phyloP scores from a whole-genome alignment of 2,888 invertebrate genomes.

The Alloplasta piceator region DNA sequence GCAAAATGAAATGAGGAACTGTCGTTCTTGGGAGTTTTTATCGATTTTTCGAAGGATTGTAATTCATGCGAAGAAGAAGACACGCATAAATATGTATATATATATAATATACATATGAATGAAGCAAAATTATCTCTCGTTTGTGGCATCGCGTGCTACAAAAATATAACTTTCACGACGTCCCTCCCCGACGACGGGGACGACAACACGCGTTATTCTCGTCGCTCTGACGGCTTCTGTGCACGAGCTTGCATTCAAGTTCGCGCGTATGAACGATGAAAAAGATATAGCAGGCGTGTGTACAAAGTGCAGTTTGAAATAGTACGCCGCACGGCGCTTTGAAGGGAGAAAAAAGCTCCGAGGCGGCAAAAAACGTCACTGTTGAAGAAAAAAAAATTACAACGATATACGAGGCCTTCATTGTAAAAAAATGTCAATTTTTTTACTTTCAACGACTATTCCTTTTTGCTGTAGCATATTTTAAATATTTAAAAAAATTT shows the following conservation, averaged over 20 bases:
- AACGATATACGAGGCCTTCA: conserved; percentile 1
- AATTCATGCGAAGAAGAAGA: no score
- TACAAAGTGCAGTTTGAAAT: conserved; percentile 31
- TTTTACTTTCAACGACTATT: no score
- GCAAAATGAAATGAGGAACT: no score
- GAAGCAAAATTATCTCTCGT: conserved; percentile 1
- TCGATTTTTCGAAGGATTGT: background rate
- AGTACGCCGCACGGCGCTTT: background rate
- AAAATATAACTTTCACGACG: conserved; percentile 55
- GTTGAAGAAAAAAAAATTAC: conserved; percentile 64
- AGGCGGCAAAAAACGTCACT: conserved; percentile 39
- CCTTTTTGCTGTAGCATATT: no score
- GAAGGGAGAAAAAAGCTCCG: conserved; percentile 22
- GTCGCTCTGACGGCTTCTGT: conserved; percentile 32
- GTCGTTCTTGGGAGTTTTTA: no score
- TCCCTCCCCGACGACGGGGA: conserved; percentile 28
- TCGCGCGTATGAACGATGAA: conserved; percentile 18
- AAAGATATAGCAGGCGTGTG: conserved; percentile 12
- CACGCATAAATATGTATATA: no score
- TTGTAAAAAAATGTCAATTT: no score
- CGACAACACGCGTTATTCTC: conserved; percentile 46
- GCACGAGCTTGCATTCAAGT: conserved; percentile 33
- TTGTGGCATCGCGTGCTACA: background rate
- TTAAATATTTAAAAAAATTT: no score
- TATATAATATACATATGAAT: no score